These are phyloP conservation scores for Formicarius rufipectus DNA, from an alignment of 2,113 vertebrate species.

Conservation along the genomic window DNA sequence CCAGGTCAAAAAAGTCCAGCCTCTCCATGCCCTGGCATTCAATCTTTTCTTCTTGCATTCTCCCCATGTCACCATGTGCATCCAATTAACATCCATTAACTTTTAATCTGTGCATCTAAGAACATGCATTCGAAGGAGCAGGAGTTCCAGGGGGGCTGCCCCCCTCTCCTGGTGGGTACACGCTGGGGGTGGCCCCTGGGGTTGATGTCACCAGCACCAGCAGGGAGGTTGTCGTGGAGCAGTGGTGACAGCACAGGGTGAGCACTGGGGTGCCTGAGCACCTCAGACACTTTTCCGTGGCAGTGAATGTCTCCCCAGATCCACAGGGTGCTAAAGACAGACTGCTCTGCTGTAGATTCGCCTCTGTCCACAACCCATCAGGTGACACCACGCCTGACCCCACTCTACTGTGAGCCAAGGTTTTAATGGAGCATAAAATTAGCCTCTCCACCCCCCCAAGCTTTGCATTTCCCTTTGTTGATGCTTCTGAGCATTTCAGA, in stretches of 20 bases:
- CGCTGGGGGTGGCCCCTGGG: rapidly evolving
- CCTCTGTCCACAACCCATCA: background rate
- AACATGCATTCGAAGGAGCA: rapidly evolving
- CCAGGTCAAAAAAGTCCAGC: rapidly evolving
- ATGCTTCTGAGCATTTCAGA: background rate
- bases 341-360: background rate
- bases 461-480: background rate
- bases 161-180: rapidly evolving
- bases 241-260: rapidly evolving
- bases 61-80: background rate
- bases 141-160: background rate
- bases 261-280: background rate
- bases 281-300: background rate
- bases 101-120: background rate
- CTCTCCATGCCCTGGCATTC: background rate
- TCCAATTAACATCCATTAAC: background rate
- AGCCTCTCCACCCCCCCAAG: background rate
- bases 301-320: background rate
- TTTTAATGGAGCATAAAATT: slow-evolving; percentile 57
- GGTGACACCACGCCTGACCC: slow-evolving; percentile 11
- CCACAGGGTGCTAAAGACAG: background rate
- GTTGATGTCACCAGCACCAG: background rate
- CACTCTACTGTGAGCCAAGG: background rate
- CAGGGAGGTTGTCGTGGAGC: background rate
- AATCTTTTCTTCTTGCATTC: background rate